Conservation (phyloP, 2,113 vertebrate genomes). For the Coregonus clupeaformis region DNA sequence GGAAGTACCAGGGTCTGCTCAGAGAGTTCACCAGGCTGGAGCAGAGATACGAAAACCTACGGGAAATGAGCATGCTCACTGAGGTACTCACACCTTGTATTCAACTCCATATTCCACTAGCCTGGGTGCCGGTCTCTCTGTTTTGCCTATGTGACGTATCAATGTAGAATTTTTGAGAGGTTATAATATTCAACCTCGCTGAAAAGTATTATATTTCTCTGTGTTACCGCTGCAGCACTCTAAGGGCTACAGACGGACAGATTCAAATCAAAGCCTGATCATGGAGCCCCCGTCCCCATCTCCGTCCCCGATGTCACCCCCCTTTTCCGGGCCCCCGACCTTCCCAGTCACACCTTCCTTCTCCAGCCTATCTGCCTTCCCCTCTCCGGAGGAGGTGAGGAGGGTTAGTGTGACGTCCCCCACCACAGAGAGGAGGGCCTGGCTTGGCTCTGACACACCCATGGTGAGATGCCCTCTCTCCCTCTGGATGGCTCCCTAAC, state of each 20-base stretch:
- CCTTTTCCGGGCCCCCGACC: slow-evolving; percentile 12
- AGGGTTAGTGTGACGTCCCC: slow-evolving; percentile 65
- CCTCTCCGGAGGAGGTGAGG: slow-evolving; percentile 58
- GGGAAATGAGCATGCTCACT: slow-evolving; percentile 70
- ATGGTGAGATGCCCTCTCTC: slow-evolving; percentile 56
- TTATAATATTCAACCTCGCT: no score
- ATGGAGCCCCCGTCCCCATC: slow-evolving; percentile 56
- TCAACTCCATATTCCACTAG: no score
- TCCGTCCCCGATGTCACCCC: slow-evolving; percentile 28
- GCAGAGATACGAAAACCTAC: slow-evolving; percentile 77
- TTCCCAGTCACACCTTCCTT: slow-evolving; percentile 52
- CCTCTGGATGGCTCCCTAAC: not conserved
- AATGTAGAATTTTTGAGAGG: no score
- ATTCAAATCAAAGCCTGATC: slow-evolving; percentile 66
- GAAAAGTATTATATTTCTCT: not conserved
- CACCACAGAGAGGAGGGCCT: slow-evolving; percentile 41
- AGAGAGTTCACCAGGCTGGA: slow-evolving; percentile 76
- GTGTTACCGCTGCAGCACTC: slow-evolving; percentile 48
- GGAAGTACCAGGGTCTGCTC: slow-evolving; percentile 73
- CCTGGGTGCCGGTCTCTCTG: no score
- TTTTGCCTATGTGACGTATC: no score
- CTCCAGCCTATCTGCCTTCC: slow-evolving; percentile 18
- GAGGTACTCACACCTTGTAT: slow-evolving; percentile 60
- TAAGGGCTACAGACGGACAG: slow-evolving; percentile 61
- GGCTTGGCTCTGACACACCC: slow-evolving; percentile 41